These are phyloP conservation scores for Neodon shergylaensis DNA, from an alignment of 2,113 vertebrate species.

Conservation along the genomic window DNA sequence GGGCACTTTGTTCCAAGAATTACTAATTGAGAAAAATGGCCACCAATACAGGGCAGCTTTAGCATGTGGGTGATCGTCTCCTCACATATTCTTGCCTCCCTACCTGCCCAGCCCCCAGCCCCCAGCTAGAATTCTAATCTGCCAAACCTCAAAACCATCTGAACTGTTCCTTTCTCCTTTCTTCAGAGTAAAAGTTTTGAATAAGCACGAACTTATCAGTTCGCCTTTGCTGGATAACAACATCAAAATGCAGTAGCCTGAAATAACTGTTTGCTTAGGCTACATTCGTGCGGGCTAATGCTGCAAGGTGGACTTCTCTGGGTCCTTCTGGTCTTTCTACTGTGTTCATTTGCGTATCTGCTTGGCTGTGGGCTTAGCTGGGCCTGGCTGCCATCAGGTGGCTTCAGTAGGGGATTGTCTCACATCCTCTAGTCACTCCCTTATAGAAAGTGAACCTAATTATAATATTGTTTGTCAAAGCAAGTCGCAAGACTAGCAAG, in stretches of 20 bases:
- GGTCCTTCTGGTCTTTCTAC: not conserved
- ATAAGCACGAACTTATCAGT: not conserved
- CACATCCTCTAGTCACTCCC: not conserved
- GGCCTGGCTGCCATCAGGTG: not conserved
- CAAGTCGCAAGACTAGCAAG: not conserved
- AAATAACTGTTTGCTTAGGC: not conserved
- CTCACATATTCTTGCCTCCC: not conserved
- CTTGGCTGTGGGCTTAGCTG: not conserved
- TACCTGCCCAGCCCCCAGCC: fast-evolving
- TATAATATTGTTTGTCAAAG: conserved; percentile 13
- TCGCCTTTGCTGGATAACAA: not conserved
- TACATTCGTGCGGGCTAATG: not conserved
- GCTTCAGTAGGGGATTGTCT: not conserved
- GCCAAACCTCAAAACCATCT: not conserved
- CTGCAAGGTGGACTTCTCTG: not conserved
- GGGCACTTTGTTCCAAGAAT: not conserved
- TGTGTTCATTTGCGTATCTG: not conserved
- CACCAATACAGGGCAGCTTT: not conserved
- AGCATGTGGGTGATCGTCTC: not conserved
- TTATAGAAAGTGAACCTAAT: not conserved
- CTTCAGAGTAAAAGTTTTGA: conserved; percentile 12
- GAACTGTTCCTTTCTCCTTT: not conserved
- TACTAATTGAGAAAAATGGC: not conserved
- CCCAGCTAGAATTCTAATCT: not conserved
- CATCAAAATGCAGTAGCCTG: not conserved